phyloP scores from a whole-genome alignment of 2,888 invertebrate genomes.

The Griposia aprilina region DNA sequence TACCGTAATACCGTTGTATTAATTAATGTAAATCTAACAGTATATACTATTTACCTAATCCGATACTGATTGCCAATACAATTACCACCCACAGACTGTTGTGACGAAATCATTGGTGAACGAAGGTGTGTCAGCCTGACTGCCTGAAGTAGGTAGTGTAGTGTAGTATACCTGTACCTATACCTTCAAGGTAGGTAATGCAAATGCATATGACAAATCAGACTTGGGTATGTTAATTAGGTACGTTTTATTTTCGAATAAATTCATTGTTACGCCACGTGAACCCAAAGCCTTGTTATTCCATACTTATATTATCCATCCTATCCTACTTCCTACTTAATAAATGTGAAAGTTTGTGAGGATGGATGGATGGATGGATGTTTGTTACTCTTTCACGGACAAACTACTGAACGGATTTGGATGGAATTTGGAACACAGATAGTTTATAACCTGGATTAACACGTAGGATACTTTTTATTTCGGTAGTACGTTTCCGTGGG shows the following conservation, averaged over 20 bases:
- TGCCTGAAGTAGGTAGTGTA: slow-evolving; percentile 1
- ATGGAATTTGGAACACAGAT: too few species aligned
- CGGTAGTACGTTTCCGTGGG: too few species aligned
- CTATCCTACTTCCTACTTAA: too few species aligned
- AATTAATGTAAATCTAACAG: slow-evolving; percentile 73
- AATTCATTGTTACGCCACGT: neutral
- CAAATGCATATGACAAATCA: slow-evolving; percentile 26
- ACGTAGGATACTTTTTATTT: too few species aligned
- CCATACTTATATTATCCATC: too few species aligned
- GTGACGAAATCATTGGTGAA: slow-evolving; percentile 67
- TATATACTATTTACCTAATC: slow-evolving; percentile 72
- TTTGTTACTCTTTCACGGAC: too few species aligned
- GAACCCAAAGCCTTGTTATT: too few species aligned
- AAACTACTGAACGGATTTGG: too few species aligned
- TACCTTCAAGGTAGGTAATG: slow-evolving; percentile 57
- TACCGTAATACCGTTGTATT: slow-evolving; percentile 68
- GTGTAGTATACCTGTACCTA: neutral
- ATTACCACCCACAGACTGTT: slow-evolving; percentile 68
- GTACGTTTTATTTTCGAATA: slow-evolving; percentile 21
- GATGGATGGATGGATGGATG: too few species aligned
- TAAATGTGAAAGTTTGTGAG: too few species aligned
- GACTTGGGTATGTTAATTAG: slow-evolving; percentile 16
- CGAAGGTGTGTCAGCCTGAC: slow-evolving; percentile 70
- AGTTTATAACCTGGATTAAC: too few species aligned
- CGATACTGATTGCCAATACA: slow-evolving; percentile 63